These are phyloP conservation scores for Andrena bucephala DNA, from an alignment of 2,888 invertebrate species.

Conservation along the genomic window DNA sequence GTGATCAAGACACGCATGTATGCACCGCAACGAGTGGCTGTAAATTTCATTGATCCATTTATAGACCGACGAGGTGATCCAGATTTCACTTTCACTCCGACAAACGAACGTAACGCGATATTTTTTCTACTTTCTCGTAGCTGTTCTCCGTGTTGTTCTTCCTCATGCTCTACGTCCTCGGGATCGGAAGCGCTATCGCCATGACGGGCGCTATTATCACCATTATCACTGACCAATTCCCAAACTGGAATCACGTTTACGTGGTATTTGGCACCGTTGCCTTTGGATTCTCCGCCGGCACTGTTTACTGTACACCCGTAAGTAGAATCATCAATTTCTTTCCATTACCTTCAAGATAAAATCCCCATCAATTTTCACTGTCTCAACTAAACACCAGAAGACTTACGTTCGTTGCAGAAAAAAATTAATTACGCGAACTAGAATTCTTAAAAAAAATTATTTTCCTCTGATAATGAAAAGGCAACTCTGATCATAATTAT, in stretches of 20 bases:
- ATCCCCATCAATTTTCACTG: no score
- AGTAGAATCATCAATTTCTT: constrained; percentile 29
- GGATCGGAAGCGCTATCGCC: constrained; percentile 86
- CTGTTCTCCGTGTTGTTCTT: constrained; percentile 86
- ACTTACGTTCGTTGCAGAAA: no score
- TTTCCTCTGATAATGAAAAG: no score
- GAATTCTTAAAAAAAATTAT: no score
- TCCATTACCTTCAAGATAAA: not conserved
- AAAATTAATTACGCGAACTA: no score
- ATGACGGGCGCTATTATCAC: constrained; percentile 84
- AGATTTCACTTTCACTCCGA: constrained; percentile 12
- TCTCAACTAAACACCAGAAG: no score
- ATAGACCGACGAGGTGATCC: constrained; percentile 30
- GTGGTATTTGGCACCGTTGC: constrained; percentile 82
- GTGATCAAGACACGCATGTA: not conserved
- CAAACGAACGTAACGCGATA: not conserved
- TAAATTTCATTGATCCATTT: not conserved
- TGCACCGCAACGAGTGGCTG: not conserved
- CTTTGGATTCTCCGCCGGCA: constrained; percentile 83
- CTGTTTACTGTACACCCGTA: constrained; percentile 85
- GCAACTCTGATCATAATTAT: no score
- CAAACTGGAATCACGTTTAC: constrained; percentile 82
- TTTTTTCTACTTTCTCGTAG: constrained; percentile 69
- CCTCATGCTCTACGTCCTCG: constrained; percentile 86
- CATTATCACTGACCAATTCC: constrained; percentile 85